Evolutionary conservation across 2,113 vertebrate genomes (phyloP), one percentile per base, ranked within the genome.

Genomic region (Aptenodytes forsteri): DNA sequence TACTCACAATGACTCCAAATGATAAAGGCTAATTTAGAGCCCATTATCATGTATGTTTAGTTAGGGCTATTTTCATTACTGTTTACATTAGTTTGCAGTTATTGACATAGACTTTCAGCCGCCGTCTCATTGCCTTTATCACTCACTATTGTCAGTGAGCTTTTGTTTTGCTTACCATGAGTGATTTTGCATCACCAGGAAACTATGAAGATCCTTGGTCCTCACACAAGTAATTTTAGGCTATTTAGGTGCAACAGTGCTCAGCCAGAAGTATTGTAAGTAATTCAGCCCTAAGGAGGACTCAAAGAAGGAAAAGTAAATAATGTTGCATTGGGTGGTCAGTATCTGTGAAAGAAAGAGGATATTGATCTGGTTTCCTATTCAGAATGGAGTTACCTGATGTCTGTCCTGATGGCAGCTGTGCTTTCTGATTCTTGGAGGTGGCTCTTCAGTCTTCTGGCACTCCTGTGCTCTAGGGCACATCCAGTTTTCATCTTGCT

Each of bases 21-120:
- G 83, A 84, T 75, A 78, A 84, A 95, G 42, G 59, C 81, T 87
- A 71, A 89, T 93, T 87, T 93, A 81, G 38, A 84, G 87, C 23
- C 59, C 36, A 38, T 87, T 87, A 82, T 71, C 59, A n/a, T 46
- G 69, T 58, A 75, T 84, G 56, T 59, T 73, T 71, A 83, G 62
- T 58, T 62, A 67, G 72, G 10, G 26, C 46, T 89, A 54, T 93
- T 93, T 89, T 79, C 38, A 76, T 64, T 89, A 62, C 50, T 84
- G 44, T 87, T 94, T 94, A 67, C 65, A 55, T 67, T 79, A 38
- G 19, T 80, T 94, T 52, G 54, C 81, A 78, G 34, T 82, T 96
- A 84, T 16, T 93, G 91, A 67, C 72, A 36, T 13, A 71, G 80
- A 83, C 56, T 93, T 89, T 84, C 72, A 81, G 44, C 38, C 4